Conservation (phyloP, 2,888 invertebrate species). For the Parnassius glacialis region DNA sequence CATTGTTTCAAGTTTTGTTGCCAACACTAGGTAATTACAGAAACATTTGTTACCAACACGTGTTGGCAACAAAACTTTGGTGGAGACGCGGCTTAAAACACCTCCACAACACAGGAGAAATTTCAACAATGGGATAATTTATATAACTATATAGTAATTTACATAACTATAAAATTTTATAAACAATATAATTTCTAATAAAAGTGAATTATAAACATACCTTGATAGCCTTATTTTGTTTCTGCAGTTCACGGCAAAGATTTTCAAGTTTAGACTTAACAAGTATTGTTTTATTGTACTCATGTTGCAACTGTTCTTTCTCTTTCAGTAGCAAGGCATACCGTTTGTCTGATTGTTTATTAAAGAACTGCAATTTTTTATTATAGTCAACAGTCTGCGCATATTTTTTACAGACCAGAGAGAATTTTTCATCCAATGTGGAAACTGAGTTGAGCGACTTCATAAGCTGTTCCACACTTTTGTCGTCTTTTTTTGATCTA, state of each 20-base stretch:
- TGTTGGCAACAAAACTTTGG: no score
- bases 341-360: constrained; percentile 83
- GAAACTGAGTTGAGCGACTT: constrained; percentile 80
- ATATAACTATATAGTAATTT: no score
- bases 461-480: constrained; percentile 84
- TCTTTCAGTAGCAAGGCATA: constrained; percentile 84
- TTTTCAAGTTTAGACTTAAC: constrained; percentile 92
- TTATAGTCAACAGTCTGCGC: constrained; percentile 88
- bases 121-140: no score
- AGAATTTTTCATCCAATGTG: constrained; percentile 85
- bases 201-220: constrained; percentile 57
- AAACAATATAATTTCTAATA: neutral
- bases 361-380: constrained; percentile 78
- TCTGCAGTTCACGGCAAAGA: constrained; percentile 95
- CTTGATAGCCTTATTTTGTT: constrained; percentile 94
- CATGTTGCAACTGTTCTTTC: constrained; percentile 90
- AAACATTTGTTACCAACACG: no score
- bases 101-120: no score
- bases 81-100: no score
- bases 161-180: neutral
- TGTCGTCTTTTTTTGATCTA: constrained; percentile 76
- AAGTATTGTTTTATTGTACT: constrained; percentile 90
- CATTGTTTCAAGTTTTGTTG: no score
- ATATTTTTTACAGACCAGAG: constrained; percentile 87
- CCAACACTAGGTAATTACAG: no score